Conservation (phyloP, 2,888 invertebrate genomes). For the Campoletis raptor region DNA sequence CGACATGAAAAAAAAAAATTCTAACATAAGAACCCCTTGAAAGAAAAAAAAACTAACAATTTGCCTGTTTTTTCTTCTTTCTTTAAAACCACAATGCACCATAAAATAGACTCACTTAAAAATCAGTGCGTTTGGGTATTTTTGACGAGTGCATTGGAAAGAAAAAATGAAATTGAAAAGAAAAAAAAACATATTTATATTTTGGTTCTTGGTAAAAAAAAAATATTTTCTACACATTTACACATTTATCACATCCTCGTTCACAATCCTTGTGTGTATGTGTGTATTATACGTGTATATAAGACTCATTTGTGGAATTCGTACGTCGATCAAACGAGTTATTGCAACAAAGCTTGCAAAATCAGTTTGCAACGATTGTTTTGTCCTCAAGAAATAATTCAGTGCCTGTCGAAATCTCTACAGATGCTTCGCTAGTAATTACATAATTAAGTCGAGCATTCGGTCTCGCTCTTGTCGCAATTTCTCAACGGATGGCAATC, state of each 20-base stretch:
- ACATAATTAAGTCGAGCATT: slow-evolving; percentile 67
- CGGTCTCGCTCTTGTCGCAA: slow-evolving; percentile 37
- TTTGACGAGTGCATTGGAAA: no score
- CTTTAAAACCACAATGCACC: no score
- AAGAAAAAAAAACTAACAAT: no score
- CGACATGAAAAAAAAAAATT: no score
- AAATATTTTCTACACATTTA: no score
- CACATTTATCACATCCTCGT: no score
- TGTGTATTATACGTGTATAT: not conserved
- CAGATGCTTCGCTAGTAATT: slow-evolving; percentile 65
- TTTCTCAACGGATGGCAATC: slow-evolving; percentile 5
- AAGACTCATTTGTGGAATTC: slow-evolving; percentile 20
- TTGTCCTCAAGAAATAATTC: slow-evolving; percentile 1
- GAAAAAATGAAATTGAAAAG: no score
- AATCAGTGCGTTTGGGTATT: not conserved
- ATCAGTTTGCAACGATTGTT: slow-evolving; percentile 6
- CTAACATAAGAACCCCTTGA: no score
- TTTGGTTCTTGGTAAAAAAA: no score
- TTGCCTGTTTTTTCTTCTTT: no score
- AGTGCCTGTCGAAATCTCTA: slow-evolving; percentile 2
- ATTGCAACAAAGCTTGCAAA: slow-evolving; percentile 43
- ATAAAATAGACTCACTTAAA: not conserved
- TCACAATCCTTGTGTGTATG: not conserved
- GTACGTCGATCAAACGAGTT: slow-evolving; percentile 21
- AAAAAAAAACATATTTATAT: no score